Base-by-base conservation (phyloP, 2,113 vertebrate species). In the Phylloscopus trochilus region DNA sequence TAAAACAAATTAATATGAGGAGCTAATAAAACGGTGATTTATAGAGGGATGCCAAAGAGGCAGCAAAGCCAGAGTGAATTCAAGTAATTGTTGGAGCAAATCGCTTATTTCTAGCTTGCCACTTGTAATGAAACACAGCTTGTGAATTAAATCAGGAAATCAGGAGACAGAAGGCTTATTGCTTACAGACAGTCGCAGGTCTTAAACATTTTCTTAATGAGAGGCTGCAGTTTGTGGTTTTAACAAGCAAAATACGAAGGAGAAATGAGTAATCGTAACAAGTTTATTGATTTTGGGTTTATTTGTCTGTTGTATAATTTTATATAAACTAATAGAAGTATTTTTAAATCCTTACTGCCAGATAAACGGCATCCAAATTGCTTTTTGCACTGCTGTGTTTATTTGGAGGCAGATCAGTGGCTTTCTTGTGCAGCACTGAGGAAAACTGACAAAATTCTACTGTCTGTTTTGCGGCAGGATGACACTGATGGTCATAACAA, bases 201-300 rank as follows among this genome's bases (percentile, higher is more conserved):
- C 84, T 87, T 94, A 69, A 88, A 74, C 52, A 11, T 81, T 91
- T 92, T 86, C 76, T 68, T 83, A 68, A 93, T 83, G 47, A 86
- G 60, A 77, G 85, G 39, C n/a, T 77, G 33, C 35, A 75, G 31
- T 63, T 86, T 74, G 41, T 95, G 72, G 11, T 80, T 96, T 90
- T 77, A 88, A 74, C 67, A 19, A 83, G n/a, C 47, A 46, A 64
- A 92, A 66, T 15, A 37, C 89, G 27, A 44, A 87, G n/a, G 35
- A 86, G 14, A 83, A 73, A 58, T 63, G 7, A 88, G 30, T 88
- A 70, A 64, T 7, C 26, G 10, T 58, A 77, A 44, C 55, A 39
- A 22, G 44, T 72, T n/a, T 87, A 51, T 66, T 74, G 64, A 64
- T 56, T 76, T 88, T 0, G 21, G 12, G 16, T 91, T 93, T 72